phyloP scores from a whole-genome alignment of 2,888 invertebrate genomes.

The Rhagium mordax region DNA sequence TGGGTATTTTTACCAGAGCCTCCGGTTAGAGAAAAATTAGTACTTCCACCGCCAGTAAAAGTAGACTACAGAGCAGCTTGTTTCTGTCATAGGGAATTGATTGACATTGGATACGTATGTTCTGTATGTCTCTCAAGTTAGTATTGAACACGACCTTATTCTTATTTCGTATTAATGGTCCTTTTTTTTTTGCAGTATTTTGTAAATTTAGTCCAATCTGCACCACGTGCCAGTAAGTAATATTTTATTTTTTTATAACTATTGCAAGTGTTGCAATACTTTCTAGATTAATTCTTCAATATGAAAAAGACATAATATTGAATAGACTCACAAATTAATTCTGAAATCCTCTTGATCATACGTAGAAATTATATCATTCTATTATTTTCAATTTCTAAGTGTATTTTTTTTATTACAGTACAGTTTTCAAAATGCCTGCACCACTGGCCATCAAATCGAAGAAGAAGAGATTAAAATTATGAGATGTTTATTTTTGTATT shows the following conservation, averaged over 20 bases:
- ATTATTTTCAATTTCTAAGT: slow-evolving; percentile 41
- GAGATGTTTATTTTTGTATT: slow-evolving; percentile 42
- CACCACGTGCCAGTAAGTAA: slow-evolving; percentile 96
- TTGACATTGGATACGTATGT: slow-evolving; percentile 97
- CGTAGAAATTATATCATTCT: too few relatives aligned
- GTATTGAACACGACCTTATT: slow-evolving; percentile 61
- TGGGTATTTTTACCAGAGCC: slow-evolving; percentile 96
- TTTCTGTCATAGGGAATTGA: slow-evolving; percentile 95
- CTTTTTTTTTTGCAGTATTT: slow-evolving; percentile 83
- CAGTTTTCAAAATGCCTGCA: slow-evolving; percentile 92
- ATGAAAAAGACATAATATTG: too few relatives aligned
- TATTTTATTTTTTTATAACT: slow-evolving; percentile 61
- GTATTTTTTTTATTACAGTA: slow-evolving; percentile 76
- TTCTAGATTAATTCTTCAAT: too few relatives aligned
- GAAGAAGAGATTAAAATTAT: slow-evolving; percentile 84
- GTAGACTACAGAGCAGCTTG: slow-evolving; percentile 98
- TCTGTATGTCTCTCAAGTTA: slow-evolving; percentile 96
- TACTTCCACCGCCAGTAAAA: slow-evolving; percentile 89
- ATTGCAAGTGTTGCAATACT: too few relatives aligned
- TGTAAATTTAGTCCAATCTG: slow-evolving; percentile 98
- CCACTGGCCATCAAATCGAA: slow-evolving; percentile 84
- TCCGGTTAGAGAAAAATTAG: slow-evolving; percentile 83
- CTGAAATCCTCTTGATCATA: too few relatives aligned
- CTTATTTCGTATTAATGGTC: background rate
- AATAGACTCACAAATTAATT: too few relatives aligned